Percentiles rank a stretch among this genome's conserved stretches.
phyloP scores from a whole-genome alignment of 2,113 vertebrate genomes.

The Sebastes fasciatus region DNA sequence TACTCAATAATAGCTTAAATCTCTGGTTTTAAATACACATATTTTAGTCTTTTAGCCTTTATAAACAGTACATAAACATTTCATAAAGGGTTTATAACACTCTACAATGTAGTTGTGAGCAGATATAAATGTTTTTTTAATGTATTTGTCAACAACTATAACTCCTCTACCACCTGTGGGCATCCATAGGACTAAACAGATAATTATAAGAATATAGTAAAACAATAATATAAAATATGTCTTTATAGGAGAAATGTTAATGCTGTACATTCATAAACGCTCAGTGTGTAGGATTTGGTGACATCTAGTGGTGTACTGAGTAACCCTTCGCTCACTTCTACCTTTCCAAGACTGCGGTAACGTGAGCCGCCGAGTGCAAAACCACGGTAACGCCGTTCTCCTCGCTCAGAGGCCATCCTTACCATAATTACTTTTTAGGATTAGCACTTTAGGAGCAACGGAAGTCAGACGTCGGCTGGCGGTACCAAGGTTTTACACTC shows the following conservation, averaged over 20 bases:
- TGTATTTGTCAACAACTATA: background rate
- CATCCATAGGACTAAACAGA: background rate
- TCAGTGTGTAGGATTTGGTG: too few relatives aligned
- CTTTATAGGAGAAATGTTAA: background rate
- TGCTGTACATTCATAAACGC: background rate
- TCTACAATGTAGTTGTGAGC: background rate
- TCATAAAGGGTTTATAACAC: background rate
- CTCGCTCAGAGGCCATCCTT: too few relatives aligned
- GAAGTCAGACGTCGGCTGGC: too few relatives aligned
- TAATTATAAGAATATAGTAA: background rate
- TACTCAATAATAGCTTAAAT: conserved; percentile 4
- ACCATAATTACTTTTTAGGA: too few relatives aligned
- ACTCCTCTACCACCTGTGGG: background rate
- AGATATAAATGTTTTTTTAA: background rate
- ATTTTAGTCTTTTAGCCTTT: background rate
- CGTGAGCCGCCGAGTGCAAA: too few relatives aligned
- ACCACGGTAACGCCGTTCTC: too few relatives aligned
- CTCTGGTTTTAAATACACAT: background rate
- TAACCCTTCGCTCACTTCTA: too few relatives aligned
- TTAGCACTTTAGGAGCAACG: too few relatives aligned
- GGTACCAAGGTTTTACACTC: too few relatives aligned
- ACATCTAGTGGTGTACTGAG: too few relatives aligned
- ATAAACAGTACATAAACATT: conserved; percentile 2
- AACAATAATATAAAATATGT: background rate
- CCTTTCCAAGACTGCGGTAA: too few relatives aligned